Evolutionary conservation across 2,113 vertebrate genomes (phyloP), one percentile per base, ranked within the genome.

Genomic region (Ceuthmochares aereus): DNA sequence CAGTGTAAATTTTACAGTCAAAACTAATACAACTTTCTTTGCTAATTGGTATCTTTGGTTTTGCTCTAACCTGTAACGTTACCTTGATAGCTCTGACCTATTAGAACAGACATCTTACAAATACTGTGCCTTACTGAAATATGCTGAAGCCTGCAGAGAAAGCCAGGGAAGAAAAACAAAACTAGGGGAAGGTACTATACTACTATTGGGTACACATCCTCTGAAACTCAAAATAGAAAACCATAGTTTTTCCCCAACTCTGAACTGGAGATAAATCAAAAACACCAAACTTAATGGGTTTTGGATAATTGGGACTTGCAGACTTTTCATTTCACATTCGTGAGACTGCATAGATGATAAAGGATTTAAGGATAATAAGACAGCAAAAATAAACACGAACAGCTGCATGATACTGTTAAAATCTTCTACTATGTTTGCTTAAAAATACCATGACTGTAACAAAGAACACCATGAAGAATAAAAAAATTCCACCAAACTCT

Each of bases 261-360:
- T 36, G 16, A 66, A 87, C 3, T 37, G 27, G 10, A 15, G 3
- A 0, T 1, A 4, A n/a, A n/a, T n/a, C n/a, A n/a, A n/a, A n/a
- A n/a, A n/a, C n/a, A n/a, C n/a, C n/a, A n/a, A n/a, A n/a, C n/a
- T 25, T 56, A 1, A 85, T 73, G 6, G 29, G 12, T 9, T 84
- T 89, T 36, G 12, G 43, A 62, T 66, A 86, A 62, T 69, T 68
- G 20, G 49, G 30, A 88, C 42, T 93, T 80, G 29, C 32, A 90
- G 18, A 7, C 80, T 85, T 67, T 69, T 56, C 20, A 54, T 68
- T 77, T 84, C 42, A 67, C 15, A 18, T 45, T 55, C 70, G 15
- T 27, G 7, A 90, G 51, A 77, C 42, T 43, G 37, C 15, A 27
- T 37, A 59, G 29, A 76, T 14, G 36, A 62, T 54, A 89, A 56